phyloP scores from a whole-genome alignment of 1,140 invertebrate species.

The Caenorhabditis brenneri region DNA sequence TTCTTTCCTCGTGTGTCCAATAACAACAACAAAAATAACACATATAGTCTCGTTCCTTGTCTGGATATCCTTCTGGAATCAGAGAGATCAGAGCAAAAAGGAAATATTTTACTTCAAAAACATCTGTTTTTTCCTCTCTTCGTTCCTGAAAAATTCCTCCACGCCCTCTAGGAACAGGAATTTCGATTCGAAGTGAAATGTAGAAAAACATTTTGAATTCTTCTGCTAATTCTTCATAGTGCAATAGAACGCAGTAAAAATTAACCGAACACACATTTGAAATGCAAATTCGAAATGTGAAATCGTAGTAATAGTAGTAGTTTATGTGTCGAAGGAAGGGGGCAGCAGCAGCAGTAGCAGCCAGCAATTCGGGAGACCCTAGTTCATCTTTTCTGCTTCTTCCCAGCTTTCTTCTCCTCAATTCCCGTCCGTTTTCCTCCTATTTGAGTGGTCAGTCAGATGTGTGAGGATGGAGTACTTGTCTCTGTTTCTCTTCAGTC shows the following conservation, averaged over 20 bases:
- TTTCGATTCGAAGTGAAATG: background rate
- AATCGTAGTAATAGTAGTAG: slow-evolving; percentile 36
- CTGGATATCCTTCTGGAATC: background rate
- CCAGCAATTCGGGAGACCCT: background rate
- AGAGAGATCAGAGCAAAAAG: background rate
- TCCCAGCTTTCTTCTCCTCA: slow-evolving; percentile 7
- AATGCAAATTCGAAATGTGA: background rate
- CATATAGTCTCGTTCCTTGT: background rate
- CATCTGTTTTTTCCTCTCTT: background rate
- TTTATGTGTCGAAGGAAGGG: background rate
- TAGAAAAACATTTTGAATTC: background rate
- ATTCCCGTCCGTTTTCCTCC: slow-evolving; percentile 31
- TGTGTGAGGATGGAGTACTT: slow-evolving; percentile 29
- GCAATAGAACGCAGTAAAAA: background rate
- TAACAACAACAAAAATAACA: slow-evolving; percentile 28
- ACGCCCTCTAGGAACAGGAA: background rate
- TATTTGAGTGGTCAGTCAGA: slow-evolving; percentile 35
- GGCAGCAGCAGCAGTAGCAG: background rate
- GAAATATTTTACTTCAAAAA: background rate
- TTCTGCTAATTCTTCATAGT: background rate
- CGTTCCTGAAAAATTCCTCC: background rate
- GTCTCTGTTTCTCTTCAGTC: background rate
- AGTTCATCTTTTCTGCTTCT: slow-evolving; percentile 26
- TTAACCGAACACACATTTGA: background rate
- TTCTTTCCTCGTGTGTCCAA: background rate